Conservation (phyloP, 53 echinoderm and acorn worm species). For the Arbacia lixula region DNA sequence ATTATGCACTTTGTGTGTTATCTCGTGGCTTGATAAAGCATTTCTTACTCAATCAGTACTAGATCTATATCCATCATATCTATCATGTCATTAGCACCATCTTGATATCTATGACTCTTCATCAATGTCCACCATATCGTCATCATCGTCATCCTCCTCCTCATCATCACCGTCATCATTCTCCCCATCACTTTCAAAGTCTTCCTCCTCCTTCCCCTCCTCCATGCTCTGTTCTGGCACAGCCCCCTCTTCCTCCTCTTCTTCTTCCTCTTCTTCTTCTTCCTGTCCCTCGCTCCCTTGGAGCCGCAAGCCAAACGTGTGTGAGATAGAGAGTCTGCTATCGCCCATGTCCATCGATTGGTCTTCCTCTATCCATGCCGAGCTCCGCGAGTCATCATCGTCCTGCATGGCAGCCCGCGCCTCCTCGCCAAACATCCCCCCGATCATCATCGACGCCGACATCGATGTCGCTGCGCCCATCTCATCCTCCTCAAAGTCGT, state of each 20-base stretch:
- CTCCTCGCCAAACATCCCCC: constrained; percentile 37
- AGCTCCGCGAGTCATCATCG: constrained; percentile 31
- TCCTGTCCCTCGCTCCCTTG: not conserved
- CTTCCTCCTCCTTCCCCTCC: constrained; percentile 40
- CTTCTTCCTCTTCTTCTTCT: constrained; percentile 17
- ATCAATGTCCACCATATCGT: constrained; percentile 83
- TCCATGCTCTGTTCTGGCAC: constrained; percentile 22
- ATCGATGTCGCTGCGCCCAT: constrained; percentile 32
- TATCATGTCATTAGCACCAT: too few species aligned
- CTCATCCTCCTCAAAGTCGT: constrained; percentile 36
- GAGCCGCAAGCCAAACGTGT: not conserved
- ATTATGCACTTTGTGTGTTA: too few species aligned
- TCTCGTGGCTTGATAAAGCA: too few species aligned
- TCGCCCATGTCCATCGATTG: constrained; percentile 13
- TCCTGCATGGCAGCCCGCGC: constrained; percentile 24
- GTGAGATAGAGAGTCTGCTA: constrained; percentile 21
- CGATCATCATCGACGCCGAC: constrained; percentile 44
- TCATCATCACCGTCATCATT: constrained; percentile 76
- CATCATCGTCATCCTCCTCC: constrained; percentile 76
- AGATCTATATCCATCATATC: too few species aligned
- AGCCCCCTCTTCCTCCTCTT: constrained; percentile 28
- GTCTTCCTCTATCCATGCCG: constrained; percentile 45
- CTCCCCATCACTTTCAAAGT: constrained; percentile 60
- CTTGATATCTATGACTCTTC: constrained; percentile 37
- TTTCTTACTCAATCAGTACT: too few species aligned